Evolutionary conservation across 1,140 invertebrate genomes (phyloP), one percentile per base, ranked within the genome.

Genomic region (Zaprionus tsacasi): DNA sequence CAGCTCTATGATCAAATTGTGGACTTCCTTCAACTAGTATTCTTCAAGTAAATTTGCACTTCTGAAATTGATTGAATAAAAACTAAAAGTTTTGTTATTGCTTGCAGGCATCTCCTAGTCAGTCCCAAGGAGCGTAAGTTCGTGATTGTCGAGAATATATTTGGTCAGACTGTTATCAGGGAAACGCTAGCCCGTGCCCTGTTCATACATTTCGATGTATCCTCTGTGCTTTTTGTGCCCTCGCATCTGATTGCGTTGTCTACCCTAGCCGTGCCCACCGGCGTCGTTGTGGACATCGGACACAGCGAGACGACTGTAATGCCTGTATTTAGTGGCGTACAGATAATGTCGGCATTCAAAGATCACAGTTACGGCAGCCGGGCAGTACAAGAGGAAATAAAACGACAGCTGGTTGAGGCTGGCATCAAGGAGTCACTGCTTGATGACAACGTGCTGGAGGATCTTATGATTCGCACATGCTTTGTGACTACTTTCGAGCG

Each of bases 51-150:
- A 57, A 10, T 55, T 40, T 15, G 3, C 6, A 30, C 2, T 5
- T 10, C 11, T 15, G 0, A 10, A 11, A 1, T 55, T 0, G 11
- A 13, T n/a, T 27, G 13, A 54, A n/a, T 12, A 1, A 8, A 17
- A 48, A 2, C 35, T 13, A 25, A 54, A 30, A 12, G 1, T 8
- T 30, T 40, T 13, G 27, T 12, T 21, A 11, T 48, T 61, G 10
- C 2, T 82, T 81, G 69, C 79, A 98, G 97, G 82, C 95, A 98
- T 92, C 94, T 98, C 7, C 93, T 98, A 27, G 95, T 98, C 27
- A 99, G 96, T 92, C 98, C 98, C 0, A 99, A 99, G 93, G 98
- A 99, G 82, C 94, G 97, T 13, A 96, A 96, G 91, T 95, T 99
- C 59, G 96, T 99, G 0, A 94, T 99, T 55, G 95, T 99, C 35